Base-by-base conservation (phyloP, 2,113 vertebrate genomes). In the Grammomys dolichurus region DNA sequence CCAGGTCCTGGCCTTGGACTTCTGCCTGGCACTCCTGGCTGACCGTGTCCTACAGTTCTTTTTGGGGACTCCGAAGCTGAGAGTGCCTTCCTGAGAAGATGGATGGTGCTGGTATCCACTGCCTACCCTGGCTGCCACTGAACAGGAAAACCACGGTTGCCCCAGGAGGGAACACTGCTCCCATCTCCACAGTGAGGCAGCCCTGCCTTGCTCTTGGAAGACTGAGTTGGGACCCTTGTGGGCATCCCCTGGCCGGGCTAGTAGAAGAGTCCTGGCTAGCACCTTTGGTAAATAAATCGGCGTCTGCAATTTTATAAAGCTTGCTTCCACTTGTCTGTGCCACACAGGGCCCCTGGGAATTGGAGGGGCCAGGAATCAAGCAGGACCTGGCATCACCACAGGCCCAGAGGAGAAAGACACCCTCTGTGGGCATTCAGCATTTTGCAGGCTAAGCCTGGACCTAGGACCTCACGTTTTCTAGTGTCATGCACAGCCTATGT, bases 41-140 rank as follows among this genome's bases (percentile, higher is more conserved):
- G 99, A 99, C 97, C 98, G 99, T 16, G 51, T 99, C 77, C 99
- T 99, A 77, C 99, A 99, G 98, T 99, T 99, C 78, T 98, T 99
- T 88, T 98, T 99, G 96, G 99, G 99, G 73, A 99, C 99, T 97
- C 99, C 99, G 91, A 99, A 98, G 96, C 99, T 99, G 84, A 98
- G 99, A 99, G 98, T 99, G 99, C 99, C 99, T 99, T 99, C 99
- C 97, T 99, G 99, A 99, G 98, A 80, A 0, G 6, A 88, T 33
- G 16, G 6, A 88, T 33, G 16, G 89, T 94, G 92, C 96, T 60
- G 73, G 89, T 63, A 73, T 40, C 63, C 92, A 90, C 82, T 7
- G 1, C 60, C 69, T 33, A 73, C 46, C 70, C 75, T 91, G 94
- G 93, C 72, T 96, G 78, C 90, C 20, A 0, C 88, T 24, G 24